These are phyloP conservation scores for Manis crassicaudata DNA, from an alignment of 2,797 vertebrate species.

Conservation along the genomic window DNA sequence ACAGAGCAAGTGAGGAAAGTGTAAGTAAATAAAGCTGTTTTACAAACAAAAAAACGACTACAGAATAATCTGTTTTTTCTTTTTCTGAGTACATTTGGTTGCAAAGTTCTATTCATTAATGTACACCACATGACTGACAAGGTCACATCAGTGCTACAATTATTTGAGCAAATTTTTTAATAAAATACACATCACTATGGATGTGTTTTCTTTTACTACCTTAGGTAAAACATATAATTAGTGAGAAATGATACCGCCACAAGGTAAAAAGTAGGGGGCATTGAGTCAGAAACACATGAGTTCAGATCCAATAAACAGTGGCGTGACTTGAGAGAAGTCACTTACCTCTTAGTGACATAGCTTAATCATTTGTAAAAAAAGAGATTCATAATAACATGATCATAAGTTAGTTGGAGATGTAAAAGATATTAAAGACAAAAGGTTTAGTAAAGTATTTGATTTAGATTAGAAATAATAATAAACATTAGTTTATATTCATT, in stretches of 20 bases:
- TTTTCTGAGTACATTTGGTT: background rate
- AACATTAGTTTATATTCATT: background rate
- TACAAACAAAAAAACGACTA: background rate
- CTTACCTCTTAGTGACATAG: background rate
- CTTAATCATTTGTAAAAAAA: background rate
- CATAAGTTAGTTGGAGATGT: background rate
- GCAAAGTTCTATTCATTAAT: background rate
- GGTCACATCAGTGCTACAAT: background rate
- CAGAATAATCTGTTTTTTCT: background rate
- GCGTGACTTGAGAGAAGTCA: background rate
- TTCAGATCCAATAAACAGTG: background rate
- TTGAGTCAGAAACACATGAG: background rate
- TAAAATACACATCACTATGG: background rate
- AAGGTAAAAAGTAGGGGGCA: rapidly evolving
- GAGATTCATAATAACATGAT: background rate
- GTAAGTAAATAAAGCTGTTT: background rate
- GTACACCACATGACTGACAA: background rate
- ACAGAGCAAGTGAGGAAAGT: background rate
- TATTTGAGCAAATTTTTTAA: background rate
- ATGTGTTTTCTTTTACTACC: background rate
- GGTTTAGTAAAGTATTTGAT: background rate
- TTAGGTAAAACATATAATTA: no score
- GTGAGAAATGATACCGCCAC: background rate
- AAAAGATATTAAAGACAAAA: background rate
- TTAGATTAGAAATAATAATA: background rate